Evolutionary conservation across 2,797 vertebrate genomes (phyloP), one percentile per base, ranked within the genome.

Genomic region (Cossypha caffra): DNA sequence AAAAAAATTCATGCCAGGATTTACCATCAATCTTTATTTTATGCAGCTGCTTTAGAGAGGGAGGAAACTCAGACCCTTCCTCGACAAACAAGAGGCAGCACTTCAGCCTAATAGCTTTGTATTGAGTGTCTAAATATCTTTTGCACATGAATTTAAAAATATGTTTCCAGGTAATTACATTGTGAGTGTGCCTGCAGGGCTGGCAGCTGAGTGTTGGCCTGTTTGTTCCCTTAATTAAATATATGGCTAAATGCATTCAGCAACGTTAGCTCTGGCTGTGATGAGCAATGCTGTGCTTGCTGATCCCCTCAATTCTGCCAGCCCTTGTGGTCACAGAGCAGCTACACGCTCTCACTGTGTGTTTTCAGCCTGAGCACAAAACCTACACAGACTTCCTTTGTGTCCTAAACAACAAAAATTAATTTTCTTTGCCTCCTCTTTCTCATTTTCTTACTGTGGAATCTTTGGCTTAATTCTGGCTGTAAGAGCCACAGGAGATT

Each of bases 141-240:
- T 64, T 62, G 52, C 78, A 90, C 28, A 2, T 19, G 40, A 52
- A 42, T 80, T 69, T 40, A 55, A 67, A 76, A 62, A 72, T 66
- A 73, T 10, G 25, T 84, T 91, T 91, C 77, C 69, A 78, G 76
- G 72, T 79, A 89, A 88, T 94, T 76, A 74, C 47, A 37, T 18
- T 72, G 47, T 59, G 58, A 72, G 48, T 21, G 37, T 8, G 33
- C 82, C 69, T 81, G 68, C 47, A 54, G 62, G 64, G 67, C 71
- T 84, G 66, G 59, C 58, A 82, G 80, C 58, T 90, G 54, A 86
- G 28, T 12, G 24, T 58, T 81, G 76, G 66, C 42, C 80, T 86
- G 54, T 69, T 69, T 67, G 11, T 72, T 88, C 33, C 68, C 54
- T 35, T 76, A 73, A 92, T 95, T 95, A 88, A 94, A 93, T 68